phyloP scores from a whole-genome alignment of 2,113 vertebrate genomes.

The Hemibagrus wyckioides region DNA sequence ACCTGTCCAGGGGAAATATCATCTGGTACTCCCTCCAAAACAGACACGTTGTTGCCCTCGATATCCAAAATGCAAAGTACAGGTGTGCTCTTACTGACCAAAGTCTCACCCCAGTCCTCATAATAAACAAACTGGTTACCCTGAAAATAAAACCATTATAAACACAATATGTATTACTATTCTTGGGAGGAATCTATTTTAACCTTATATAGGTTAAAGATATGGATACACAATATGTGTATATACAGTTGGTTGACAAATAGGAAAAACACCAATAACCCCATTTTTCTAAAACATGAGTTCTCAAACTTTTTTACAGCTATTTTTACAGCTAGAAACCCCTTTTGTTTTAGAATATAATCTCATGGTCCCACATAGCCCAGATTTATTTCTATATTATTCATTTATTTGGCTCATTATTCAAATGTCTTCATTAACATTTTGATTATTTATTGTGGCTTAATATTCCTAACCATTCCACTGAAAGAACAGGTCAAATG shows the following conservation, averaged over 20 bases:
- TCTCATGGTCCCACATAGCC: not conserved
- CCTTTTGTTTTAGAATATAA: not conserved
- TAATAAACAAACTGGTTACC: conserved; percentile 84
- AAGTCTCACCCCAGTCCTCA: conserved; percentile 89
- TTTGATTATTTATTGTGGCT: not conserved
- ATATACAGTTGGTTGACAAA: not conserved
- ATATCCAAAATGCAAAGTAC: conserved; percentile 88
- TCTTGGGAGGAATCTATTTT: not conserved
- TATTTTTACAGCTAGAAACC: not conserved
- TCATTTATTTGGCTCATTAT: not conserved
- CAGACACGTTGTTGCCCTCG: conserved; percentile 80
- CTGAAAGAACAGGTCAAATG: not conserved
- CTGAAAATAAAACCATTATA: conserved; percentile 63
- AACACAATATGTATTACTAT: not conserved
- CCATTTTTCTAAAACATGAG: not conserved
- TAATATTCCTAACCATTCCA: not conserved
- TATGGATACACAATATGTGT: not conserved
- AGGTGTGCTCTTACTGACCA: conserved; percentile 79
- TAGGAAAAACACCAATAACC: not conserved
- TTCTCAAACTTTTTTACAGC: not conserved
- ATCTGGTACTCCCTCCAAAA: conserved; percentile 85
- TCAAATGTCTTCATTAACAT: not conserved
- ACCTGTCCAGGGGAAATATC: conserved; percentile 93
- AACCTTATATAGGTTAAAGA: not conserved
- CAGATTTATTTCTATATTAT: not conserved